A percentile compares a stretch with the other conserved stretches of the same genome.
phyloP scores from a whole-genome alignment of 23 tunicate genomes.

The Trididemnum clinides region DNA sequence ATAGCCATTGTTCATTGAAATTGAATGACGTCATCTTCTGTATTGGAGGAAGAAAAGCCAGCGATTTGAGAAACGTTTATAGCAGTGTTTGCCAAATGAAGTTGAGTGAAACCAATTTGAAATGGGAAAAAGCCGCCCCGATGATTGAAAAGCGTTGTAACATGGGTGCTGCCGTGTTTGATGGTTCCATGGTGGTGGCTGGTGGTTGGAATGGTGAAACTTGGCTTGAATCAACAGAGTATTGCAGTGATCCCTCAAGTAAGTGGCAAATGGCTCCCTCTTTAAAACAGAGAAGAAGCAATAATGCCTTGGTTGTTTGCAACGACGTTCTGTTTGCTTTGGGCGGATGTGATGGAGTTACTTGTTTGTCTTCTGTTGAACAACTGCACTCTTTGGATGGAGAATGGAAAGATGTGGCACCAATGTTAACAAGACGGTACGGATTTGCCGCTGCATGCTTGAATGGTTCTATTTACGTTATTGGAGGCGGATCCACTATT shows the following conservation, averaged over 20 bases:
- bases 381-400: neutral
- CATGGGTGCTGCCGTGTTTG: neutral
- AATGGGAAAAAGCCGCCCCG: neutral
- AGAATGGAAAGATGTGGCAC: neutral
- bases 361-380: neutral
- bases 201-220: neutral
- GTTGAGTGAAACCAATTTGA: neutral
- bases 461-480: neutral
- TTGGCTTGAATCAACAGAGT: neutral
- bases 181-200: neutral
- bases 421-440: neutral
- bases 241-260: neutral
- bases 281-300: neutral
- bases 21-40: neutral
- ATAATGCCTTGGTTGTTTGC: neutral
- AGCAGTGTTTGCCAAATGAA: neutral
- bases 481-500: neutral
- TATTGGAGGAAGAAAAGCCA: neutral
- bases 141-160: neutral
- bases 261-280: neutral
- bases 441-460: neutral
- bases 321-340: neutral
- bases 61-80: neutral
- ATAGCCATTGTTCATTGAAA: neutral
- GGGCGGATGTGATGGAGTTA: neutral